A percentile compares a stretch with the other conserved stretches of the same genome.
Evolutionary conservation across 2,797 vertebrate species (phyloP).

Genomic region (Knipowitschia caucasica): DNA sequence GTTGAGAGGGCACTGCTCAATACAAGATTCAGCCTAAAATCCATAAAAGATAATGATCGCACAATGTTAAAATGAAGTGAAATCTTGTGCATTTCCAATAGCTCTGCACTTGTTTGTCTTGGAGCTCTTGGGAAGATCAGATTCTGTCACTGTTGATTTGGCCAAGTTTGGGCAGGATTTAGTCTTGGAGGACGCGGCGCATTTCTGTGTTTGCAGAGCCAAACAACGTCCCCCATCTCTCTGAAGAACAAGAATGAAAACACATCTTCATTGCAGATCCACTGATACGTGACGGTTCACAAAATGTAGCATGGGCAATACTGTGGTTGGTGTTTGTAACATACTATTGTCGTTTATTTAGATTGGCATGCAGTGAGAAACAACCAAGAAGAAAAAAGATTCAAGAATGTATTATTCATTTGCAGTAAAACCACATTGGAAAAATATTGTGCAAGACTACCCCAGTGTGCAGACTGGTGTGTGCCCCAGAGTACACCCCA

Average conservation of each 20-base stretch:
- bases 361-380: background rate
- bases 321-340: background rate
- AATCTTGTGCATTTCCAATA: background rate
- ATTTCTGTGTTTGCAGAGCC: background rate
- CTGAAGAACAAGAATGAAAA: background rate
- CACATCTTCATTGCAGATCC: background rate
- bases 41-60: background rate
- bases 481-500: no score
- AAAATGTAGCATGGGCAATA: background rate
- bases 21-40: background rate
- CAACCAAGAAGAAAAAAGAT: no score
- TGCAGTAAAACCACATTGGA: no score
- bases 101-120: constrained; percentile 6
- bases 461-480: no score
- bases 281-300: background rate
- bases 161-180: constrained; percentile 25
- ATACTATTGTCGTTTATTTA: background rate
- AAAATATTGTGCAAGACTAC: no score
- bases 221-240: constrained; percentile 1
- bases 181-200: background rate
- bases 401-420: no score
- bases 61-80: background rate
- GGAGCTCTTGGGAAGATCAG: constrained; percentile 9
- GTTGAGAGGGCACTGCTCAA: background rate
- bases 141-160: constrained; percentile 9